phyloP scores from a whole-genome alignment of 1,140 invertebrate genomes.

The Leptoteleia sp. region DNA sequence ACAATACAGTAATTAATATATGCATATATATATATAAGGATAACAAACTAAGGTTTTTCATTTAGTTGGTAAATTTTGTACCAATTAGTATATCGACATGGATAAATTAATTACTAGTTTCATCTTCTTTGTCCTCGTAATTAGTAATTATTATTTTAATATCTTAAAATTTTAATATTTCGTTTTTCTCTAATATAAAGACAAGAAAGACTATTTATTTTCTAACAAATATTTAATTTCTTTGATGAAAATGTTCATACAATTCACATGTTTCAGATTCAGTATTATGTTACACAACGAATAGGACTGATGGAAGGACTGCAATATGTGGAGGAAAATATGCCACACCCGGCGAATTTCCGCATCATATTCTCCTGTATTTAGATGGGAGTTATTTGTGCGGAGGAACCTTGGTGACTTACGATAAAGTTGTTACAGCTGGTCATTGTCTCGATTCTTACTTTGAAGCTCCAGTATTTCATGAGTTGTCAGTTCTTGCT shows the following conservation, averaged over 20 bases:
- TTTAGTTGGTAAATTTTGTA: too few species aligned
- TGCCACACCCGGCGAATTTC: neutral
- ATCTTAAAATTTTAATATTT: too few species aligned
- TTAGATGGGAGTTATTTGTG: neutral
- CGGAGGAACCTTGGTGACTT: slow-evolving; percentile 3
- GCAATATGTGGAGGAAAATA: neutral
- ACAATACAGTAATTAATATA: too few species aligned
- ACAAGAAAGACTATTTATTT: neutral
- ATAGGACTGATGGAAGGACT: neutral
- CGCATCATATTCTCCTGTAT: slow-evolving; percentile 2
- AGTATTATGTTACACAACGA: slow-evolving; percentile 1
- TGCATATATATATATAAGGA: too few species aligned
- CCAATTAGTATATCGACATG: too few species aligned
- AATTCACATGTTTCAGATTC: too few species aligned
- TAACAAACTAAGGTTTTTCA: too few species aligned
- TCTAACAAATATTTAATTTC: neutral
- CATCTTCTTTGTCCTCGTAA: too few species aligned
- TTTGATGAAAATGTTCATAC: too few species aligned
- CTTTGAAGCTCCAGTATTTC: neutral
- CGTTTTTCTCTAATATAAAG: too few species aligned
- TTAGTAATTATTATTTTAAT: too few species aligned
- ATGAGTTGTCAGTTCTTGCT: slow-evolving; percentile 1
- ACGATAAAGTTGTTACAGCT: slow-evolving; percentile 1
- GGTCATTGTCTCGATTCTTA: slow-evolving; percentile 1
- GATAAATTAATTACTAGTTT: too few species aligned